These are phyloP conservation scores for Monodelphis domestica DNA, from an alignment of 2,797 vertebrate species.

Conservation along the genomic window DNA sequence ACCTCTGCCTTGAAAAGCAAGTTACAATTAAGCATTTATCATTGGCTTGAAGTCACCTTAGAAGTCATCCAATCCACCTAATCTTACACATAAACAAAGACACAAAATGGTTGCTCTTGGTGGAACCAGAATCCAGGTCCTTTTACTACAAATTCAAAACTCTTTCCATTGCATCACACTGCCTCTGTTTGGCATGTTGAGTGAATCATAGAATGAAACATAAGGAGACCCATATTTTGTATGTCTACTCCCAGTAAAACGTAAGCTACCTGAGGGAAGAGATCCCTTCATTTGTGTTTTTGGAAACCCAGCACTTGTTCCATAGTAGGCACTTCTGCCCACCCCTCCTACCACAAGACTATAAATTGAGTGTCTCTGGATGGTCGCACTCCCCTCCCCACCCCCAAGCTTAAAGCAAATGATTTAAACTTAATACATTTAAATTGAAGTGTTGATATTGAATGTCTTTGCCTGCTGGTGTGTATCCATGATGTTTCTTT, in stretches of 20 bases:
- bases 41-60: not conserved
- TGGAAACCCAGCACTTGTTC: not conserved
- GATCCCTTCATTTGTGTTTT: not conserved
- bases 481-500: not conserved
- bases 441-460: not conserved
- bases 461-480: not conserved
- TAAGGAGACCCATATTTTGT: not conserved
- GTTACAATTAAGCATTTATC: not conserved
- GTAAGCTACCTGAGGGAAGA: not conserved
- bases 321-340: not conserved
- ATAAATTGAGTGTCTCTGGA: not conserved
- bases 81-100: not conserved
- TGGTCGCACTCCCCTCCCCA: too few species aligned
- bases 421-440: not conserved
- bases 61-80: not conserved
- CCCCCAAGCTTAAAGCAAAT: not conserved
- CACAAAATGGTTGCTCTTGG: not conserved
- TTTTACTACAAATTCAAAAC: not conserved
- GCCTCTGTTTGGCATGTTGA: not conserved
- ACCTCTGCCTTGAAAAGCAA: not conserved
- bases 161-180: not conserved
- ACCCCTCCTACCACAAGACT: not conserved
- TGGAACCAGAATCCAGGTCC: not conserved
- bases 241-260: not conserved
- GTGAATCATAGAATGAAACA: not conserved